These are phyloP conservation scores for Acleris literana DNA, from an alignment of 2,888 invertebrate species.

Conservation along the genomic window DNA sequence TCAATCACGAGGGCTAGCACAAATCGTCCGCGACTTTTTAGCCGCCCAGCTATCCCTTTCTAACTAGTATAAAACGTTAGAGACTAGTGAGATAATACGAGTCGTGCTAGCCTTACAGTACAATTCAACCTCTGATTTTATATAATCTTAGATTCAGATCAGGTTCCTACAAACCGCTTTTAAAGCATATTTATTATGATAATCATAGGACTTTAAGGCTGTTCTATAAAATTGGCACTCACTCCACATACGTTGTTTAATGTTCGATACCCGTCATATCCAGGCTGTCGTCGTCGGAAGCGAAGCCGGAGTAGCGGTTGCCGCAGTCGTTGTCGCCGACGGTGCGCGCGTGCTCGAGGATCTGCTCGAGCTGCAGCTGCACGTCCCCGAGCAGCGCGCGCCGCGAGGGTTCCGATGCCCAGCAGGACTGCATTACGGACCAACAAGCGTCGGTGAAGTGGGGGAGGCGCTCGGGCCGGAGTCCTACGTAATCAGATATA, in stretches of 20 bases:
- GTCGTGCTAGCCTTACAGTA: too few relatives aligned
- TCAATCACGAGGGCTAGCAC: too few relatives aligned
- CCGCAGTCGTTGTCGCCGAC: not conserved
- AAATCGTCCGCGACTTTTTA: too few relatives aligned
- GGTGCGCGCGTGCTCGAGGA: constrained; percentile 16
- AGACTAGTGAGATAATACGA: too few relatives aligned
- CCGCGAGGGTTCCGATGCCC: constrained; percentile 89
- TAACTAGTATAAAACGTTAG: too few relatives aligned
- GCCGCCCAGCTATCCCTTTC: too few relatives aligned
- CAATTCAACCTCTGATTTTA: too few relatives aligned
- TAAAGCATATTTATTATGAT: too few relatives aligned
- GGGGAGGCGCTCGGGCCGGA: constrained; percentile 90
- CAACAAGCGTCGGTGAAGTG: constrained; percentile 91
- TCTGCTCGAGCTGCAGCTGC: constrained; percentile 65
- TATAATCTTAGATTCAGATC: too few relatives aligned
- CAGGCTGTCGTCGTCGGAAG: constrained; percentile 54
- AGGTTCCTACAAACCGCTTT: too few relatives aligned
- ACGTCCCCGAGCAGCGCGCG: constrained; percentile 92
- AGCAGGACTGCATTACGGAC: constrained; percentile 92
- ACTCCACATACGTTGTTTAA: not conserved
- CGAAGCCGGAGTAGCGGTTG: constrained; percentile 32
- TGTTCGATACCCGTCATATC: constrained; percentile 54
- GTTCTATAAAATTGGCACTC: not conserved
- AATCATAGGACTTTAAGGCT: too few relatives aligned
- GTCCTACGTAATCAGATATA: too few relatives aligned